Evolutionary conservation across 2,888 invertebrate genomes (phyloP), one percentile per base, ranked within the genome.

Genomic region (Sericinus montela): DNA sequence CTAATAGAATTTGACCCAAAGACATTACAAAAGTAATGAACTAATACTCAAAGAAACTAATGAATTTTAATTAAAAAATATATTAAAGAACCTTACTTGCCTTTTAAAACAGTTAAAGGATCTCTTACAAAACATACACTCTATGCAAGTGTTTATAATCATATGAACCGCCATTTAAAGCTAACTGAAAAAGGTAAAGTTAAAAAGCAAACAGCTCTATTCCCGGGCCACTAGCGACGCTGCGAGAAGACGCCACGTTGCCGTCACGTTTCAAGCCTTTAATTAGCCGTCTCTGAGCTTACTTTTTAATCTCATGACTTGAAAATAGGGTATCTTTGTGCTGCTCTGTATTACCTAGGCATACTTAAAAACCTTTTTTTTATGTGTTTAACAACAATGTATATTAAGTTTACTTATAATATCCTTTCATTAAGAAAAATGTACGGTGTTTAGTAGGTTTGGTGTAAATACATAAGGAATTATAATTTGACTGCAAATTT

Each of bases 211-310:
- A 44, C 36, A 36, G 32, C 32, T 44, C 15, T 5, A 13, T 32
- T 36, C 43, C 10, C 38, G 36, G 13, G 34, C 34, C 39, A 15
- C 34, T 29, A 10, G 16, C 40, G n/a, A 13, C 48, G 32, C 16
- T 19, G 29, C 40, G 15, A 19, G 7, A 34, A 35, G 36, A 19
- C 36, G 44, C 36, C 36, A 5, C 25, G 10, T 44, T 28, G 36
- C 28, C 36, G 28, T 44, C 44, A 44, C 44, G 44, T 36, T 25
- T 19, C 36, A 28, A 36, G 28, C 44, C 36, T 36, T 44, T 44
- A 44, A 44, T 44, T 44, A 44, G 28, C 44, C 28, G 15, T 28
- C 36, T 28, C 10, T n/a, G 10, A 44, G 44, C 36, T 36, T 35
- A 36, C 36, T 44, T 44, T 44, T 44, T 43, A 35, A 44, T 44